Base-by-base conservation (phyloP, 2,113 vertebrate species). In the Mormyrus iriodes region DNA sequence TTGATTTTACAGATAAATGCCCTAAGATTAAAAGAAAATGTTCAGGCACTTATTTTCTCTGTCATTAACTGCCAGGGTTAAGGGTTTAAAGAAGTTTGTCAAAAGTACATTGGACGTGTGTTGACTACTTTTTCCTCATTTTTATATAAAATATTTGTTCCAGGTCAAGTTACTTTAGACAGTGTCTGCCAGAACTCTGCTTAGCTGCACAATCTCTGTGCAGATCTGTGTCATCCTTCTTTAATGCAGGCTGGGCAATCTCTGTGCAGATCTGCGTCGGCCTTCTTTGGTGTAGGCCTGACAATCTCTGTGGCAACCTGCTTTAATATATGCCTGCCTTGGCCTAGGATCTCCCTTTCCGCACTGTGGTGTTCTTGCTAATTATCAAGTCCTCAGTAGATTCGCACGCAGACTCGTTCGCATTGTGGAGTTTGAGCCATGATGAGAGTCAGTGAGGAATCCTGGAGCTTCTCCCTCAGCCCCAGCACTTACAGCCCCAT, bases 21-120 rank as follows among this genome's bases (percentile, higher is more conserved):
- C 82, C 12, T 84, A 39, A 53, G 17, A 86, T 86, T 48, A 86
- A 86, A 53, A 85, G 19, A 27, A 85, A 49, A 85, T 49, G 83
- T 31, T 85, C 19, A 24, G 35, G 85, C 82, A 48, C 8, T 86
- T 15, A 42, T 86, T 86, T 86, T 48, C 27, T 53, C 51, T 86
- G 51, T 21, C 48, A 84, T 84, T 84, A 55, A 39, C 48, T 35
- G 48, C 85, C 3, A 27, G 85, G 49, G 51, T 52, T 13, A 86
- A 55, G 85, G 24, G 51, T 86, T 53, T 86, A 86, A 52, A 86
- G n/a, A 86, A 53, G 31, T 39, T 55, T 85, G 76, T 85, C 24
- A 35, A 85, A 85, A 84, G 48, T 84, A 12, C 21, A 35, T 84
- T 84, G 21, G 21, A 84, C 21, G 82, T 84, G 42, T 84, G 82